Base-by-base conservation (phyloP, 2,113 vertebrate genomes). In the Tenrec ecaudatus region DNA sequence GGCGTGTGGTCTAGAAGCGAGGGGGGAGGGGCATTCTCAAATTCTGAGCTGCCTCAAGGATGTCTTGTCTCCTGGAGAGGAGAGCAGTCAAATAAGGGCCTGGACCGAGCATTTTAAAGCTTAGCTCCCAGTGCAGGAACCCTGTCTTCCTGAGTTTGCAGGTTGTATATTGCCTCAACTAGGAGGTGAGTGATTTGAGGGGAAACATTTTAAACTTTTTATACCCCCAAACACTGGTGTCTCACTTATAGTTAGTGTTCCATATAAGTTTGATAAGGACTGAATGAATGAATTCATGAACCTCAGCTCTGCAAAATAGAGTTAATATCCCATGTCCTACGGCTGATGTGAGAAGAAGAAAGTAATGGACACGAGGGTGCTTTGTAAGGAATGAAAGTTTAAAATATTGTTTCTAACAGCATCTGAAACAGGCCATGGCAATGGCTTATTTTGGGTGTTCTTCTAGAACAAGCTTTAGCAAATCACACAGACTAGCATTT, bases 331-430 rank as follows among this genome's bases (percentile, higher is more conserved):
- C 10, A 14, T 86, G 23, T 92, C 7, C 17, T 88, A 4, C 60
- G 62, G 29, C 23, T 83, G 19, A 82, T 82, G 17, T 23, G 33
- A 76, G 25, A 75, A 15, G n/a, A 68, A 84, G n/a, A 29, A 73
- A 64, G 19, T 79, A 76, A 83, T 62, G 25, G 10, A 60, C 58
- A 12, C 19, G 68, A 80, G 20, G 11, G 0, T 79, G 27, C 7
- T 93, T 82, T 90, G 20, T 86, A 94, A 81, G 27, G 15, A 93
- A 86, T 83, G 58, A 78, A 60, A 73, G 1, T 84, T 95, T 93
- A 85, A 57, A 86, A 89, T 25, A 82, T 58, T 53, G 23, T 90
- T 88, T 38, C 64, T 82, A 93, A 86, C 36, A 94, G n/a, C 19
- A 83, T 86, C 22, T 81, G 53, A 85, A 40, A 69, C 29, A 81